phyloP scores from a whole-genome alignment of 30 jellyfish, hydroid and myxozoan genomes.

The Aurelia sp. region DNA sequence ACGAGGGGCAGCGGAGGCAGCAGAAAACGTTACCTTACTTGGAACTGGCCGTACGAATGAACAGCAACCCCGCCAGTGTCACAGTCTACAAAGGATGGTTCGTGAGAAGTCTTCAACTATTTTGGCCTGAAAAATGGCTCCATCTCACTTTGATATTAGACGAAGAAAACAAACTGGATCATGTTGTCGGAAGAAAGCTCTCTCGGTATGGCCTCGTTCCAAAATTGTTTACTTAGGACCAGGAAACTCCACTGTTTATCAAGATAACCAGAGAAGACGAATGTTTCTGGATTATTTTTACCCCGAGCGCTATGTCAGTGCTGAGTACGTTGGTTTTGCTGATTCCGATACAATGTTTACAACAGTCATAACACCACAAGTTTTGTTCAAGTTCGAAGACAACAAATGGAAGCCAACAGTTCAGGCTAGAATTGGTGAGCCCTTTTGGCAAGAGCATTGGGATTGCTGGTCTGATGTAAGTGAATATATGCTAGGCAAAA shows the following conservation, averaged over 20 bases:
- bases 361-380: constrained; percentile 50
- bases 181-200: constrained; percentile 8
- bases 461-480: constrained; percentile 6
- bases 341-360: constrained; percentile 50
- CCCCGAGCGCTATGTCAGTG: not conserved
- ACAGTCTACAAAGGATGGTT: not conserved
- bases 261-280: constrained; percentile 3
- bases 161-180: constrained; percentile 33
- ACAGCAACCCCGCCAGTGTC: not conserved
- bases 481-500: not conserved
- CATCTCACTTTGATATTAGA: constrained; percentile 23
- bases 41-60: constrained; percentile 5
- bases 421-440: constrained; percentile 3
- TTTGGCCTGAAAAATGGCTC: constrained; percentile 19
- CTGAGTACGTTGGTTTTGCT: constrained; percentile 55
- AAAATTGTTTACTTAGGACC: constrained; percentile 33
- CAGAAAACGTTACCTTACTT: not conserved
- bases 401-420: not conserved
- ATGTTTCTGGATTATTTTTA: constrained; percentile 15
- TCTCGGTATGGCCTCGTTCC: constrained; percentile 21
- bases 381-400: not conserved
- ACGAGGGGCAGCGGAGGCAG: not conserved
- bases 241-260: not conserved
- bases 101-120: not conserved
- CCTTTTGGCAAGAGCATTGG: not conserved